Base-by-base conservation (phyloP, 2,797 vertebrate species). In the Vireo griseus region DNA sequence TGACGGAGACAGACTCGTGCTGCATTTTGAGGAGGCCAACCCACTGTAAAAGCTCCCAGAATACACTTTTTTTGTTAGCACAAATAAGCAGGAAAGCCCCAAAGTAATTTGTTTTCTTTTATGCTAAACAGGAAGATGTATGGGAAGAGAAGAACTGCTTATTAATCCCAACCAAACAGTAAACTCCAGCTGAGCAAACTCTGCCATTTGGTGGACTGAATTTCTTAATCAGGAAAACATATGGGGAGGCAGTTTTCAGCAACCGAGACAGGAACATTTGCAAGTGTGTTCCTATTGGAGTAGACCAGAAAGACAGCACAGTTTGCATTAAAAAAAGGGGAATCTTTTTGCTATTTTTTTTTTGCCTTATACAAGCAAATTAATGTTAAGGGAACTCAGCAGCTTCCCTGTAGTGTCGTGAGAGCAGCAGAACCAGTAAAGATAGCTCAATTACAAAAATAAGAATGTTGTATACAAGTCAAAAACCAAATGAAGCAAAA, bases 71-170 rank as follows among this genome's bases (percentile, higher is more conserved):
- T 67, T 59, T 92, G 74, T 84, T 59, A 88, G 75, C 85, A 90
- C 57, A 96, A 97, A 96, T 61, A 92, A 97, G 42, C 88, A 92
- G 71, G 55, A 94, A 96, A 92, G 40, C 71, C 87, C 87, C 7
- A 15, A 88, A 95, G 92, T 96, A 90, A 96, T 96, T 97, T 96
- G 91, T 96, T 95, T 93, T 95, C 94, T 90, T 95, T 97, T 91
- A 96, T 92, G 85, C 66, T 95, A 94, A 96, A 88, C 90, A 84
- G 78, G 84, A 97, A 96, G 95, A 96, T 90, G 50, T 84, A 96
- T 96, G 92, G 92, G 89, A 92, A 90, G 91, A 94, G 65, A 67
- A 96, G 81, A 47, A 15, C 59, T 82, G 92, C 62, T 93, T 93
- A 94, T 94, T 96, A 95, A 95, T 96, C 93, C 95, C 94, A 92